Conservation (phyloP, 2,888 invertebrate species). For the Morpho achilles region DNA sequence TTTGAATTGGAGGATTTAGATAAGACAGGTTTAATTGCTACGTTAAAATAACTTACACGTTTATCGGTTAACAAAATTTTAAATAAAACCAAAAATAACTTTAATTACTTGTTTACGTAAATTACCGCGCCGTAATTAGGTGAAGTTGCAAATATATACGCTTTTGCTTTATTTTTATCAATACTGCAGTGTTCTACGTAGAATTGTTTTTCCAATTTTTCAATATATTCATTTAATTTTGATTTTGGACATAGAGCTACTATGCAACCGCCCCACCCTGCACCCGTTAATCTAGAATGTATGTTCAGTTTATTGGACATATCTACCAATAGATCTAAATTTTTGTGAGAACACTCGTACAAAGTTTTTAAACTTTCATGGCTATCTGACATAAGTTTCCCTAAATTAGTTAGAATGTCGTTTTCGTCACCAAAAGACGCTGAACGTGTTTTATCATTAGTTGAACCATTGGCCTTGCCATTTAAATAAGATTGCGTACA, state of each 20-base stretch:
- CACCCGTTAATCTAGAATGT: conserved; percentile 97
- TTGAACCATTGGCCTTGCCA: conserved; percentile 37
- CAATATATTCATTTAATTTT: conserved; percentile 83
- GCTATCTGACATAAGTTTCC: conserved; percentile 92
- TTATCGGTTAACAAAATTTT: too few species aligned
- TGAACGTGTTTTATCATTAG: conserved; percentile 35
- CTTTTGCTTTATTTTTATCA: conserved; percentile 71
- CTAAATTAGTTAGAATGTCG: conserved; percentile 80
- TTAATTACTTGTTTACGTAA: conserved; percentile 43
- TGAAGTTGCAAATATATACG: conserved; percentile 86
- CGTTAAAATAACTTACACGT: too few species aligned
- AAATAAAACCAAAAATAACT: too few species aligned
- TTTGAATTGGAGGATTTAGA: too few species aligned
- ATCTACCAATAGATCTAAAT: conserved; percentile 89
- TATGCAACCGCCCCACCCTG: conserved; percentile 99
- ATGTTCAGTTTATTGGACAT: conserved; percentile 83
- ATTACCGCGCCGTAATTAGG: conserved; percentile 83
- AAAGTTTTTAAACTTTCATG: conserved; percentile 90
- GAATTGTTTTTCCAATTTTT: conserved; percentile 83
- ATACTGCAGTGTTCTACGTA: conserved; percentile 79
- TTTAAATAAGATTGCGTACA: conserved; percentile 69
- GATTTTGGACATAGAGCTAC: conserved; percentile 89
- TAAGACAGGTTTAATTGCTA: too few species aligned
- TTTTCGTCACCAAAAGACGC: conserved; percentile 36
- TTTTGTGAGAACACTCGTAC: conserved; percentile 96